A percentile compares a stretch with the other conserved stretches of the same genome.
Conservation (phyloP, 2,113 vertebrate genomes). For the Perognathus longimembris region DNA sequence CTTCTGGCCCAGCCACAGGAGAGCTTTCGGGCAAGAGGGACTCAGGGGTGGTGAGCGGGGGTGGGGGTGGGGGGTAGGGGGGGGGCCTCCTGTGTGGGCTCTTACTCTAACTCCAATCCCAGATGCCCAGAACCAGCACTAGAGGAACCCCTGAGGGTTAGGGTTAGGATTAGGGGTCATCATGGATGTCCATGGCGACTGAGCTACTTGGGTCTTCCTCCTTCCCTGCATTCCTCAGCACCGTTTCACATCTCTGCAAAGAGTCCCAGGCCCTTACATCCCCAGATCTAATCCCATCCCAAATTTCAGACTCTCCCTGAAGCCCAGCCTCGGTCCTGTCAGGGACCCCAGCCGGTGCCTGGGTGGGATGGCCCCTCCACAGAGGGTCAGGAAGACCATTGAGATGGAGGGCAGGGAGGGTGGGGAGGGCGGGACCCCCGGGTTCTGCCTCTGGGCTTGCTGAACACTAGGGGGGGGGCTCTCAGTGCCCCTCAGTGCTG, state of each 20-base stretch:
- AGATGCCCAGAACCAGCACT: not conserved
- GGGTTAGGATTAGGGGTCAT: too few relatives aligned
- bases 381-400: not conserved
- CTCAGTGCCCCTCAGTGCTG: not conserved
- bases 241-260: not conserved
- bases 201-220: not conserved
- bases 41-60: not conserved
- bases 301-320: not conserved
- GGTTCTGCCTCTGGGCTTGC: not conserved
- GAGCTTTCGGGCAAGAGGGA: not conserved
- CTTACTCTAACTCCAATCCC: not conserved
- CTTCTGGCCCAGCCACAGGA: not conserved
- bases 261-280: not conserved
- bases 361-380: not conserved
- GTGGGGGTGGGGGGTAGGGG: not conserved
- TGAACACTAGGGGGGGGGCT: not conserved
- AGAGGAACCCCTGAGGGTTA: not conserved
- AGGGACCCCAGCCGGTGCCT: not conserved
- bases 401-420: not conserved
- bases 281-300: slow-evolving; percentile 29
- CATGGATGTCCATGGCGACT: not conserved
- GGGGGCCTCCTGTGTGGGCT: not conserved
- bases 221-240: not conserved
- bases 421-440: not conserved
- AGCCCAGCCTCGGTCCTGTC: not conserved